A percentile compares a stretch with the other conserved stretches of the same genome.
Evolutionary conservation across 2,113 vertebrate species (phyloP).

Genomic region (Spea bombifrons): DNA sequence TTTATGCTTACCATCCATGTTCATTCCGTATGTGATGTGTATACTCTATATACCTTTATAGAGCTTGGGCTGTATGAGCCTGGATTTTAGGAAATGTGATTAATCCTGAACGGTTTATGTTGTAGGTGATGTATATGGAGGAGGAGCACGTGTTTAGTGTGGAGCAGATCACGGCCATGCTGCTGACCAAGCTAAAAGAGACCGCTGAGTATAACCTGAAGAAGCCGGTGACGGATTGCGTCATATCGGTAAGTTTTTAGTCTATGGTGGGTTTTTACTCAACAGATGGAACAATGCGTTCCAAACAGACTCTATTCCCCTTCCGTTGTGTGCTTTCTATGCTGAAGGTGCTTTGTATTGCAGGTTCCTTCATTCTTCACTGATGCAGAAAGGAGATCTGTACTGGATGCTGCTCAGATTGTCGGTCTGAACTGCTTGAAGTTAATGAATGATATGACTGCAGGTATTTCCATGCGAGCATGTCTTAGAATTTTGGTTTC

Average conservation of each 20-base stretch:
- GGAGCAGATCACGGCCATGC: slow-evolving; percentile 77
- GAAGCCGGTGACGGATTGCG: slow-evolving; percentile 78
- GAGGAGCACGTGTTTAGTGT: slow-evolving; percentile 73
- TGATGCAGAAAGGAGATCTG: slow-evolving; percentile 75
- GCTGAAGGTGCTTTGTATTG: slow-evolving; percentile 3
- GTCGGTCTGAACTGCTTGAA: slow-evolving; percentile 73
- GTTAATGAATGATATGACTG: slow-evolving; percentile 80
- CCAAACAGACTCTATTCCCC: no score
- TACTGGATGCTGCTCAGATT: slow-evolving; percentile 76
- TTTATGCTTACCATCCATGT: no score
- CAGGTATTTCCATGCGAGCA: slow-evolving; percentile 58
- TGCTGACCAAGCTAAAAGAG: slow-evolving; percentile 78
- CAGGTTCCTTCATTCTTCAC: slow-evolving; percentile 80
- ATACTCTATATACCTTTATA: no score
- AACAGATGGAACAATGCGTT: no score
- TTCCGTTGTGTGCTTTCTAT: no score
- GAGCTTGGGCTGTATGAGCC: no score
- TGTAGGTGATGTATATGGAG: slow-evolving; percentile 79
- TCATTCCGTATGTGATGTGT: no score
- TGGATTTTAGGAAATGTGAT: no score
- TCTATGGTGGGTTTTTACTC: no score
- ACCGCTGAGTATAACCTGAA: slow-evolving; percentile 75
- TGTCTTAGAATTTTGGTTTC: no score
- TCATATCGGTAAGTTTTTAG: slow-evolving; percentile 76
- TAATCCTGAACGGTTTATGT: background rate